Evolutionary conservation across 2,888 invertebrate species (phyloP).

Genomic region (Stenolophus ochropezus): DNA sequence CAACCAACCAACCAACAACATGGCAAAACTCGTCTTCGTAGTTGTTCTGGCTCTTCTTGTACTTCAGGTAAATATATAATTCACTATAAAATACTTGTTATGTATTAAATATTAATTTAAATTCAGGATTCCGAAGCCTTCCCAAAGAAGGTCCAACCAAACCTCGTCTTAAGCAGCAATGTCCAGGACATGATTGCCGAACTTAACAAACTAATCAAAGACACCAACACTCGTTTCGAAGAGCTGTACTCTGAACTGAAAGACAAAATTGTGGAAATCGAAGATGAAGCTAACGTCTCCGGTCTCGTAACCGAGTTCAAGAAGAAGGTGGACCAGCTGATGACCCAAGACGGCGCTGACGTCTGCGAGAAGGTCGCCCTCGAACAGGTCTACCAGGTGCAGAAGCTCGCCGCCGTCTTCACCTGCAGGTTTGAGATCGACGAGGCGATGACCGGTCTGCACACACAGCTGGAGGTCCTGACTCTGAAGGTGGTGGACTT

Average conservation of each 20-base stretch:
- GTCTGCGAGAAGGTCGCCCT: not conserved
- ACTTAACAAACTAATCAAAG: not conserved
- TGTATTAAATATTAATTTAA: too few species aligned
- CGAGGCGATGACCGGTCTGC: not conserved
- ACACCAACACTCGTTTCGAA: not conserved
- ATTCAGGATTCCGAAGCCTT: too few species aligned
- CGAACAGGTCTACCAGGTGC: not conserved
- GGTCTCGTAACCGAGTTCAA: not conserved
- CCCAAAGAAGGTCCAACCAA: not conserved
- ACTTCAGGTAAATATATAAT: not conserved
- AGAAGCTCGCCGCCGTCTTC: not conserved
- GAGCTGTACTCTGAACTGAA: not conserved
- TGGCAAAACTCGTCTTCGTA: constrained; percentile 2
- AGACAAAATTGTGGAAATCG: too few species aligned
- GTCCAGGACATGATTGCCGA: not conserved
- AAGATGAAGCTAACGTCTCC: not conserved
- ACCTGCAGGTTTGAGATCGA: not conserved
- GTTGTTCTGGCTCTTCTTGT: not conserved
- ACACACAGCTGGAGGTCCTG: not conserved
- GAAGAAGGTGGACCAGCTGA: not conserved
- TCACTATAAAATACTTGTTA: too few species aligned
- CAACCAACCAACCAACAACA: not conserved
- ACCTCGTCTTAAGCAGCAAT: not conserved
- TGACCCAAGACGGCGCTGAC: not conserved
- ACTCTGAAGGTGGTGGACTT: not conserved